Evolutionary conservation across 2,888 invertebrate species (phyloP).

Genomic region (Coremacera marginata): DNA sequence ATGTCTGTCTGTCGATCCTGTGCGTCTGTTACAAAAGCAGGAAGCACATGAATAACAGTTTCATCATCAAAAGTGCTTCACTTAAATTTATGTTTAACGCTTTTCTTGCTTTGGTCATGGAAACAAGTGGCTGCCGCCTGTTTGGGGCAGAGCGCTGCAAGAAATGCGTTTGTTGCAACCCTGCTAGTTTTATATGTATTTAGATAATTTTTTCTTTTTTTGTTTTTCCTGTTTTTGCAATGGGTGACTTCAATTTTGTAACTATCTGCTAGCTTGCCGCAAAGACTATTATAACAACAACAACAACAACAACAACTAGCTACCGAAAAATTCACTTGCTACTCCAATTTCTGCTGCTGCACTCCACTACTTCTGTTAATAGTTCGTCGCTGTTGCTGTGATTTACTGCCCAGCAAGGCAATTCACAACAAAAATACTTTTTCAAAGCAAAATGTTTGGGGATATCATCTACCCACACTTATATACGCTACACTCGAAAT

Average conservation of each 20-base stretch:
- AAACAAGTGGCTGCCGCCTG: neutral
- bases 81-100: slow-evolving; percentile 41
- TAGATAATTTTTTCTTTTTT: neutral
- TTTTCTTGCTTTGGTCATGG: slow-evolving; percentile 4
- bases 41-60: slow-evolving; percentile 16
- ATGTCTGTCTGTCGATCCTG: neutral
- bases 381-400: slow-evolving; percentile 46
- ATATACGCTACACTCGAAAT: neutral
- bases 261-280: neutral
- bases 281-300: neutral
- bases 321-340: neutral
- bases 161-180: neutral
- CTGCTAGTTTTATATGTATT: neutral
- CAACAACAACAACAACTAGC: neutral
- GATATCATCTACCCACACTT: neutral
- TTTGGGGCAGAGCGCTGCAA: neutral
- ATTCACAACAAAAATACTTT: slow-evolving; percentile 46
- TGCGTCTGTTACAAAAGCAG: slow-evolving; percentile 2
- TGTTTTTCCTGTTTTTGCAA: too few relatives aligned
- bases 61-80: slow-evolving; percentile 40
- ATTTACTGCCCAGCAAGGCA: slow-evolving; percentile 51
- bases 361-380: slow-evolving; percentile 29
- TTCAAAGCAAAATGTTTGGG: neutral
- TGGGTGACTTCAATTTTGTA: too few relatives aligned
- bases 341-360: neutral